phyloP scores from a whole-genome alignment of 2,797 vertebrate genomes.

The Acanthurus tractus region DNA sequence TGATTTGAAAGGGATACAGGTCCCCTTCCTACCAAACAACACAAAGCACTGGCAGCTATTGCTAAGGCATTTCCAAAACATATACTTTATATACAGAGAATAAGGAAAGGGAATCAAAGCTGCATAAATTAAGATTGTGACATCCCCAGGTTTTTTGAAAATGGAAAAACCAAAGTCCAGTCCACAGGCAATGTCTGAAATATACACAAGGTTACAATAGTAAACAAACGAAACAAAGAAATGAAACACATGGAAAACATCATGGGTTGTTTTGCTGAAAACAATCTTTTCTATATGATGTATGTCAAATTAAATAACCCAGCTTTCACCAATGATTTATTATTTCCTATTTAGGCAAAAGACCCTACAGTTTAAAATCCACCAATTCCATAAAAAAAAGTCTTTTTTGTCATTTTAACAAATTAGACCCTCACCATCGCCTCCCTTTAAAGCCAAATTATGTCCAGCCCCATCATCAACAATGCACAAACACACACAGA shows the following conservation, averaged over 20 bases:
- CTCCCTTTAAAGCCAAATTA: slow-evolving; percentile 28
- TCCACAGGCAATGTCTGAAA: slow-evolving; percentile 69
- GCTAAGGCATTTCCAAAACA: slow-evolving; percentile 70
- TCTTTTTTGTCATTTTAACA: slow-evolving; percentile 11
- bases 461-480: slow-evolving; percentile 15
- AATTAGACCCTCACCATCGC: slow-evolving; percentile 18
- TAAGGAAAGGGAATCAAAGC: slow-evolving; percentile 51
- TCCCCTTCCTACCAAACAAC: slow-evolving; percentile 46
- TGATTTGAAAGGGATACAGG: slow-evolving; percentile 45
- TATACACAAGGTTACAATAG: slow-evolving; percentile 64
- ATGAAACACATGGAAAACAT: slow-evolving; percentile 35
- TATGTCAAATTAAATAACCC: slow-evolving; percentile 30
- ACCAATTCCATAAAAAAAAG: slow-evolving; percentile 20
- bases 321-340: background rate
- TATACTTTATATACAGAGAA: slow-evolving; percentile 75
- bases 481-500: slow-evolving; percentile 34
- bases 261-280: slow-evolving; percentile 1
- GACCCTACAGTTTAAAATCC: slow-evolving; percentile 1
- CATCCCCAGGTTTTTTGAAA: slow-evolving; percentile 56
- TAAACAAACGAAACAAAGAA: slow-evolving; percentile 23
- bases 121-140: slow-evolving; percentile 73
- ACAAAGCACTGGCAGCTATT: slow-evolving; percentile 68
- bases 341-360: slow-evolving; percentile 14
- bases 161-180: slow-evolving; percentile 46
- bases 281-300: background rate